Percentiles rank a stretch among this genome's conserved stretches.
Evolutionary conservation across 2,888 invertebrate species (phyloP).

Genomic region (Drosophila atripex): DNA sequence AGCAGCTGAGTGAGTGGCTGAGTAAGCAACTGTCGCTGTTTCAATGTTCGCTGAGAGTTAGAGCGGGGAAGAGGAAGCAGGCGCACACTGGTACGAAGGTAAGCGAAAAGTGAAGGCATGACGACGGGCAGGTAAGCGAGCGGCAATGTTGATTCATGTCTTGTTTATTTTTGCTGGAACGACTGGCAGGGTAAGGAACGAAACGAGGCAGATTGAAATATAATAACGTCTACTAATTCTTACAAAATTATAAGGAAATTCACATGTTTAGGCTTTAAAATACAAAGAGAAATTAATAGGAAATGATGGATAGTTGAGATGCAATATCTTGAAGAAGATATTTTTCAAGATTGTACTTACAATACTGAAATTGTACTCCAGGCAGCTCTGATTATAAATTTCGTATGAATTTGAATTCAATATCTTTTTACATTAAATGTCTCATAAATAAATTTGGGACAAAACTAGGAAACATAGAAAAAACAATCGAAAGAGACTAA

Average conservation of each 20-base stretch:
- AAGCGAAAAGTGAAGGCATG: not conserved
- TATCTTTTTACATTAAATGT: not conserved
- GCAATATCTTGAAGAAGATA: too few species aligned
- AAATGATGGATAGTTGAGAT: too few species aligned
- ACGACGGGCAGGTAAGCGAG: constrained; percentile 13
- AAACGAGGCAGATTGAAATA: not conserved
- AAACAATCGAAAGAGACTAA: not conserved
- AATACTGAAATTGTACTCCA: too few species aligned
- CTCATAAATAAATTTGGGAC: not conserved
- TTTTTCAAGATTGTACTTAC: too few species aligned
- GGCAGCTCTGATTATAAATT: not conserved
- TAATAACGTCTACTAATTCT: not conserved
- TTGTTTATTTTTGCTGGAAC: not conserved
- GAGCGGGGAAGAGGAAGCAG: constrained; percentile 27
- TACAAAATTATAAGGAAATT: not conserved
- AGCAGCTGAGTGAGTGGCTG: constrained; percentile 28
- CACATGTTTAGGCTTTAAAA: not conserved
- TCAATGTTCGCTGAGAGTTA: constrained; percentile 72
- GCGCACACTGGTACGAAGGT: constrained; percentile 25
- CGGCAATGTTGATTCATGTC: not conserved
- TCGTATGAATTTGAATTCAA: too few species aligned
- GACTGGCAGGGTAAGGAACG: not conserved
- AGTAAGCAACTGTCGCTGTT: constrained; percentile 57
- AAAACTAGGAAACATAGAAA: not conserved
- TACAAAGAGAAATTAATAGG: too few species aligned